These are phyloP conservation scores for Electrophaes corylata DNA, from an alignment of 2,888 invertebrate genomes.

Conservation along the genomic window DNA sequence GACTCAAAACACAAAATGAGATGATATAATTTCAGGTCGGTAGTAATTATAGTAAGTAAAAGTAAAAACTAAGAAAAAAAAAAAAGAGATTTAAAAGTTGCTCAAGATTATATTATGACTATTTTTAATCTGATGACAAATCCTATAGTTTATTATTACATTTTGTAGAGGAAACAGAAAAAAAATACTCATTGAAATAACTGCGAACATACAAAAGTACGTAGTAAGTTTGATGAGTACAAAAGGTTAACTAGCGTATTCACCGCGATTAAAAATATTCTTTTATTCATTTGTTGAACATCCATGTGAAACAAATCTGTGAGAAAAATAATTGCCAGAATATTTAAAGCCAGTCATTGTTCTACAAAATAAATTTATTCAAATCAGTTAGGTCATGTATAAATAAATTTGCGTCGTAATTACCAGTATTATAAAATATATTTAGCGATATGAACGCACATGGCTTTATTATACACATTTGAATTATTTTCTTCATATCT, in stretches of 20 bases:
- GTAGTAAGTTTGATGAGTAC: slow-evolving; percentile 5
- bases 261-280: slow-evolving; percentile 16
- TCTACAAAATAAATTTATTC: slow-evolving; percentile 2
- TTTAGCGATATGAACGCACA: background rate
- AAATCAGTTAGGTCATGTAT: background rate
- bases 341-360: slow-evolving; percentile 11
- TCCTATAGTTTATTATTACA: background rate
- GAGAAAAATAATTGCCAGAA: slow-evolving; percentile 6
- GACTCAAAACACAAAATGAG: too few relatives aligned
- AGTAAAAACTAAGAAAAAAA: too few relatives aligned
- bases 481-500: too few relatives aligned
- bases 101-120: too few relatives aligned
- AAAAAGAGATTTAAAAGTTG: too few relatives aligned
- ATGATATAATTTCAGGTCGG: too few relatives aligned
- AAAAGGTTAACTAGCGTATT: slow-evolving; percentile 15
- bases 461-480: too few relatives aligned
- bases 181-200: slow-evolving; percentile 25
- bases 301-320: background rate
- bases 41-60: too few relatives aligned
- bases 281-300: slow-evolving; percentile 14
- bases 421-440: background rate
- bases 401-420: background rate
- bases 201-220: slow-evolving; percentile 12
- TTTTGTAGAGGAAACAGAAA: slow-evolving; percentile 12
- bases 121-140: background rate